Evolutionary conservation across 1,140 invertebrate genomes (phyloP).

Genomic region (Caerostris darwini): DNA sequence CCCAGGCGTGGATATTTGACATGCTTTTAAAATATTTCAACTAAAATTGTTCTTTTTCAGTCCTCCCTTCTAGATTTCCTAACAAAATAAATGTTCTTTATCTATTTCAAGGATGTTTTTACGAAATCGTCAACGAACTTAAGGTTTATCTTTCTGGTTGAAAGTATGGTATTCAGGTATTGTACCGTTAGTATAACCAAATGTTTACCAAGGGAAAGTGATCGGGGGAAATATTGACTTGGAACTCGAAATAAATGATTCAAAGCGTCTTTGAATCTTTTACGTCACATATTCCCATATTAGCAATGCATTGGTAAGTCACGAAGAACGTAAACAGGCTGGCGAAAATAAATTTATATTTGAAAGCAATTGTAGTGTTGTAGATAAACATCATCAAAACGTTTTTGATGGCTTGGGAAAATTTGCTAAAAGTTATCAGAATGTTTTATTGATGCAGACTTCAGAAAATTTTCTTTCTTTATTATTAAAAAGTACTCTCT

Average conservation of each 20-base stretch:
- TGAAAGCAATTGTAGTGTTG: neutral
- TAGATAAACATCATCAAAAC: neutral
- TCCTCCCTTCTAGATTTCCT: neutral
- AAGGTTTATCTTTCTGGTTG: neutral
- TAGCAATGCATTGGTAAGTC: neutral
- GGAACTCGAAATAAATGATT: conserved; percentile 6
- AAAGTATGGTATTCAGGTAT: neutral
- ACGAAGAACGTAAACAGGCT: neutral
- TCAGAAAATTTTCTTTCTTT: no score
- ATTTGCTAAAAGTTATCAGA: conserved; percentile 33
- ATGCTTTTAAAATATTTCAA: neutral
- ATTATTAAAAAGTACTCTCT: no score
- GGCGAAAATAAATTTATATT: neutral
- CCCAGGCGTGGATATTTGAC: neutral
- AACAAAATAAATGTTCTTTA: neutral
- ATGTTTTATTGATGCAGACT: no score
- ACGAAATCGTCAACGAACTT: neutral
- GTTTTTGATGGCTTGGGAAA: neutral
- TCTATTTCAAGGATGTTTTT: neutral
- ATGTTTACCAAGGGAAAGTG: neutral
- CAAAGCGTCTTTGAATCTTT: conserved; percentile 16
- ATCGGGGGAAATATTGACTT: conserved; percentile 9
- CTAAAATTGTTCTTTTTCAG: neutral
- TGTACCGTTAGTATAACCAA: neutral
- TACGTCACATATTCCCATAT: neutral